phyloP scores from a whole-genome alignment of 1,140 invertebrate genomes.

The Drosophila cardini region DNA sequence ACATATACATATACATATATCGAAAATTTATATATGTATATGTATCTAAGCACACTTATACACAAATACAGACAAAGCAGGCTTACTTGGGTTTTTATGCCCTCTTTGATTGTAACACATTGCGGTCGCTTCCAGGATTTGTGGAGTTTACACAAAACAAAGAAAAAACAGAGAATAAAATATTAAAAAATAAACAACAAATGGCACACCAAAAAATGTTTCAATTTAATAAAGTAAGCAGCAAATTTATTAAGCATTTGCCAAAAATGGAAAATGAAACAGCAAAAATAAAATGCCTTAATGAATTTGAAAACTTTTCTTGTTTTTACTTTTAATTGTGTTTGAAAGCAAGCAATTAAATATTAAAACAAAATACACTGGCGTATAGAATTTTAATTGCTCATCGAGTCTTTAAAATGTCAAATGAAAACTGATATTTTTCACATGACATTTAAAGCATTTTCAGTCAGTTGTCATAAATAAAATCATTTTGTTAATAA shows the following conservation, averaged over 20 bases:
- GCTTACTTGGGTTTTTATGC: conserved; percentile 31
- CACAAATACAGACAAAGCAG: conserved; percentile 11
- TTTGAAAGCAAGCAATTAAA: neutral
- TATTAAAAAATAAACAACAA: conserved; percentile 4
- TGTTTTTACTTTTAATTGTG: neutral
- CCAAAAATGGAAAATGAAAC: neutral
- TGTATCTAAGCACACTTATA: neutral
- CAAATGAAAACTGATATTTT: neutral
- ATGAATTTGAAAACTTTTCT: neutral
- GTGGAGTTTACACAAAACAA: conserved; percentile 13
- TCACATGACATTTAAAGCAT: too few species aligned
- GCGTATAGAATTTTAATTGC: neutral
- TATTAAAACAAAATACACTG: neutral
- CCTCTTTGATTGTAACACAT: conserved; percentile 41
- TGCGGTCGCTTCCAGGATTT: conserved; percentile 27
- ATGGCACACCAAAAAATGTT: conserved; percentile 27
- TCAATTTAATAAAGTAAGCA: conserved; percentile 15
- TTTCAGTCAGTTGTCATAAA: too few species aligned
- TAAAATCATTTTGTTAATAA: too few species aligned
- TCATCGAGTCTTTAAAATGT: neutral
- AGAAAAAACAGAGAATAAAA: neutral
- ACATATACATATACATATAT: conserved; percentile 11
- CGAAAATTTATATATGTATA: neutral
- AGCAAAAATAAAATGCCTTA: neutral
- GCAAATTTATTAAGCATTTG: neutral